A percentile compares a stretch with the other conserved stretches of the same genome.
Conservation (phyloP, 53 echinoderm and acorn worm genomes). For the Echinometra lucunter region DNA sequence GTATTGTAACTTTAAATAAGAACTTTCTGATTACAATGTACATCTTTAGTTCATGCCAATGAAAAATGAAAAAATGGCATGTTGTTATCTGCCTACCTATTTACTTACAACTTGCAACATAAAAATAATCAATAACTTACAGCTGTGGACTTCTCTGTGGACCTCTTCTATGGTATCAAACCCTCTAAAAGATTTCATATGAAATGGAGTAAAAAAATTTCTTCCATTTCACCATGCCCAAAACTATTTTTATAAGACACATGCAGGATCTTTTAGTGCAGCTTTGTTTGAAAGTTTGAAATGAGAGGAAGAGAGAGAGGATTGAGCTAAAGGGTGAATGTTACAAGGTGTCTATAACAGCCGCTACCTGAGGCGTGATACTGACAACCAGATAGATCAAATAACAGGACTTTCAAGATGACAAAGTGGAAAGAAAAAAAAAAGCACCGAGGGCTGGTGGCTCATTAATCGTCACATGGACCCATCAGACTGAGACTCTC, state of each 20-base stretch:
- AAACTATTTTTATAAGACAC: neutral
- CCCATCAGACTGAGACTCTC: neutral
- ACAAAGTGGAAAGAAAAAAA: constrained; percentile 33
- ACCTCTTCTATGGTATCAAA: neutral
- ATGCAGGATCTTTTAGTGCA: neutral
- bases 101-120: no score
- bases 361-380: neutral
- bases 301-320: neutral
- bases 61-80: no score
- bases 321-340: neutral
- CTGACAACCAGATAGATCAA: neutral
- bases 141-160: neutral
- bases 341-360: constrained; percentile 28
- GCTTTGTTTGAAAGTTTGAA: neutral
- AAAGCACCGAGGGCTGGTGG: neutral
- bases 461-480: constrained; percentile 9
- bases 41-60: no score
- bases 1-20: no score
- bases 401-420: constrained; percentile 6
- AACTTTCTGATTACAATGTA: no score
- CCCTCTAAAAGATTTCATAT: neutral
- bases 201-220: neutral
- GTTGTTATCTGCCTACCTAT: no score
- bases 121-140: neutral
- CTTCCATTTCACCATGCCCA: neutral